A percentile compares a stretch with the other conserved stretches of the same genome.
Conservation (phyloP, 1,140 invertebrate species). For the Eriosoma lanigerum region DNA sequence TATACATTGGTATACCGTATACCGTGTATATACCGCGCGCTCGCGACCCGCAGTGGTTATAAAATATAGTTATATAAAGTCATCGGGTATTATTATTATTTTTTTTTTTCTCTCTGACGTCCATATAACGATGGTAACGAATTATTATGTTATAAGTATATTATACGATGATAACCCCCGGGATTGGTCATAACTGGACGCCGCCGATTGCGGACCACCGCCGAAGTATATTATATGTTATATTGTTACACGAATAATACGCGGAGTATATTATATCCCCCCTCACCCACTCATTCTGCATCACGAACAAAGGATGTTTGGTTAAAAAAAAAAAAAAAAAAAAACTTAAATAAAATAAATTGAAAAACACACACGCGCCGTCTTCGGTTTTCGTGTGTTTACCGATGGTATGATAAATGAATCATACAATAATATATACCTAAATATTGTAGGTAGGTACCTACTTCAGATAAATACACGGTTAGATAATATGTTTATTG, state of each 20-base stretch:
- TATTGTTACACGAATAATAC: no score
- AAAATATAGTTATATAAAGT: constrained; percentile 32
- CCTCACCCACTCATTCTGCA: not conserved
- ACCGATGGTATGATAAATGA: constrained; percentile 2
- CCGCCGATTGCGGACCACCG: constrained; percentile 43
- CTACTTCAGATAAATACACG: no score
- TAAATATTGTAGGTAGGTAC: no score
- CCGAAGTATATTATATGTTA: not conserved
- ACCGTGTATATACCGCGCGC: not conserved
- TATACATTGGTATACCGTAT: constrained; percentile 3
- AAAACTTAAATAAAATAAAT: constrained; percentile 17
- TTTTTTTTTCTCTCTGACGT: not conserved
- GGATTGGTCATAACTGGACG: constrained; percentile 46
- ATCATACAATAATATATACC: no score
- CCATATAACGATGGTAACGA: constrained; percentile 14
- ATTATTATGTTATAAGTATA: not conserved
- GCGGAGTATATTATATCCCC: no score
- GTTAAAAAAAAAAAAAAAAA: constrained; percentile 2
- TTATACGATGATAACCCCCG: constrained; percentile 31
- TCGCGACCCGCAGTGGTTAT: not conserved
- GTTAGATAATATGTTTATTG: no score
- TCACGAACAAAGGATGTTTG: constrained; percentile 6
- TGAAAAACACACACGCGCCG: not conserved
- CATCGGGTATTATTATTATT: not conserved
- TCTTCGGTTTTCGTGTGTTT: not conserved